phyloP scores from a whole-genome alignment of 1,140 invertebrate species.

The Hypsibius dujardini region DNA sequence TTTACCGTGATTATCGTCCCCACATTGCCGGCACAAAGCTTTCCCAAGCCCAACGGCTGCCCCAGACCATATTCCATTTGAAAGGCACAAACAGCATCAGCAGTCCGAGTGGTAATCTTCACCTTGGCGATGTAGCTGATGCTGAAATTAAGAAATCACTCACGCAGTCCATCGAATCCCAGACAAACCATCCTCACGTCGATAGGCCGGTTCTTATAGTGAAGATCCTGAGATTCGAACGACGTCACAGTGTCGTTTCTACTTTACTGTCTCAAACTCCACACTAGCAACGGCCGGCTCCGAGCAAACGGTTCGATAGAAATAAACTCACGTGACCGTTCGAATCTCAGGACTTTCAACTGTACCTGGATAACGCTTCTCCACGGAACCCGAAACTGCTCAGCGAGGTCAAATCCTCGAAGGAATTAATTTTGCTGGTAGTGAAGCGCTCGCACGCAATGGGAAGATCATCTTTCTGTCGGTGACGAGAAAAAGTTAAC shows the following conservation, averaged over 20 bases:
- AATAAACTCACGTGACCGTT: too few relatives aligned
- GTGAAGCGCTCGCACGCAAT: constrained; percentile 95
- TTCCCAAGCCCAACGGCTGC: constrained; percentile 53
- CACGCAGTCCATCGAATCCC: too few relatives aligned
- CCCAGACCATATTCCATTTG: constrained; percentile 49
- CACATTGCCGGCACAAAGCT: constrained; percentile 66
- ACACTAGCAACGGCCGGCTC: too few relatives aligned
- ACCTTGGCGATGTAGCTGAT: constrained; percentile 90
- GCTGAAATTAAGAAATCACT: too few relatives aligned
- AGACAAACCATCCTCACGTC: too few relatives aligned
- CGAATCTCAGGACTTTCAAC: too few relatives aligned
- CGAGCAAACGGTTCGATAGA: too few relatives aligned
- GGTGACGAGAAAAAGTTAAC: too few relatives aligned
- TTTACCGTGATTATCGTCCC: constrained; percentile 36
- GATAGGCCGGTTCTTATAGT: too few relatives aligned
- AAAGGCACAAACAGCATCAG: constrained; percentile 60
- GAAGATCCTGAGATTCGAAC: too few relatives aligned
- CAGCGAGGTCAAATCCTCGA: constrained; percentile 74
- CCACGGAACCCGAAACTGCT: constrained; percentile 89
- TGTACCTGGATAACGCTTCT: constrained; percentile 87
- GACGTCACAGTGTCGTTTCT: too few relatives aligned
- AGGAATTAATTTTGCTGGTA: constrained; percentile 77
- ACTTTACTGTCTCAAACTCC: too few relatives aligned
- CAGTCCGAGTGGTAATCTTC: constrained; percentile 72
- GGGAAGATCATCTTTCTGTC: constrained; percentile 68